Evolutionary conservation across 2,797 vertebrate species (phyloP), one percentile per base, ranked within the genome.

Genomic region (Lepilemur septentrionalis): DNA sequence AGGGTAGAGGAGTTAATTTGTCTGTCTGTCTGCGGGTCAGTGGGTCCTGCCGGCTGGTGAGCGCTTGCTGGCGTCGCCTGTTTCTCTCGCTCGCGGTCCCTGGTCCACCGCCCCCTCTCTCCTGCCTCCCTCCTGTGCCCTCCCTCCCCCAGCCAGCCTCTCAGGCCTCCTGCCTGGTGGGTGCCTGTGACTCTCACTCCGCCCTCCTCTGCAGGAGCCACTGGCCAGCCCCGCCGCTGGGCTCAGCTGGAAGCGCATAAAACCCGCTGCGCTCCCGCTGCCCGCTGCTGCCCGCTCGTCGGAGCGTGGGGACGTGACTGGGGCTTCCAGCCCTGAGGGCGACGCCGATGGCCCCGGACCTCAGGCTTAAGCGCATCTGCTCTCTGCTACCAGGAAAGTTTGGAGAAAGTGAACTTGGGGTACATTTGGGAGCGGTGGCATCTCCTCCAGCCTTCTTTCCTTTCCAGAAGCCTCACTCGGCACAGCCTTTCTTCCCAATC

Each of bases 141-240:
- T 38, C 38, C 43, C 23, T 28, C 35, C 70, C 70, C 18, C 17
- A 3, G 25, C 9, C 41, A 15, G 61, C 41, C 63, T 73, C 50
- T 12, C 0, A 1, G 11, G 7, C 25, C 70, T 70, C n/a, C 70
- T 4, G 23, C 61, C 1, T 3, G 20, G 65, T 7, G 43, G 32
- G 32, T 25, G 30, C 30, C 2, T 0, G 17, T 10, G 80, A n/a
- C n/a, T 17, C 35, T 95, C 81, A 80, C 95, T 43, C 95, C 96
- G 75, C 97, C 94, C 95, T 89, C 75, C 55, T 59, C 41, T 9
- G 95, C 91, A 0, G 43, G 89, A 96, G 87, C 94, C 97, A 96
- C 80, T 86, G 0, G 69, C 46, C 43, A 78, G 73, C 1, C 14
- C 35, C 8, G 3, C 70, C 84, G 4, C 93, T 0, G 50, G 48